phyloP scores from a whole-genome alignment of 2,797 vertebrate genomes.

The Pantherophis alleghaniensis region DNA sequence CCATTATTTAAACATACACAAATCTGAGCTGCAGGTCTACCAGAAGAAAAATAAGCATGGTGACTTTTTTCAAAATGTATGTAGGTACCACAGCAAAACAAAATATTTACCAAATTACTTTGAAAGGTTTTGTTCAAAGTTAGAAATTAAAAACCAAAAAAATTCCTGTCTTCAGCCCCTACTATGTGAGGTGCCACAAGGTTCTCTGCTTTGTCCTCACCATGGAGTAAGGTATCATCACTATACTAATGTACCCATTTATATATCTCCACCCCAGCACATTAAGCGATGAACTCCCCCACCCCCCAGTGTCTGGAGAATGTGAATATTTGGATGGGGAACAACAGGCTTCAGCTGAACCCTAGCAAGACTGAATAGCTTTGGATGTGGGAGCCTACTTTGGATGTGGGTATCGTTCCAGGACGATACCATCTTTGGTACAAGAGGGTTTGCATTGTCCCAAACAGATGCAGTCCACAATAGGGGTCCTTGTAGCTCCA shows the following conservation, averaged over 20 bases:
- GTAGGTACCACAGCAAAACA: background rate
- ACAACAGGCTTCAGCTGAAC: background rate
- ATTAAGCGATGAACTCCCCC: background rate
- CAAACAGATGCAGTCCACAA: background rate
- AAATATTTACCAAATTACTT: background rate
- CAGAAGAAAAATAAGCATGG: background rate
- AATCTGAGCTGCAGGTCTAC: background rate
- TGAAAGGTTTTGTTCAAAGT: background rate
- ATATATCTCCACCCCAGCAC: background rate
- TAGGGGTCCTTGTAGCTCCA: background rate
- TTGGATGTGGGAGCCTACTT: background rate
- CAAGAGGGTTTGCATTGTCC: background rate
- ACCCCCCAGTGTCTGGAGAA: background rate
- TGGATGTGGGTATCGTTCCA: background rate
- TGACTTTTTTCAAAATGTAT: background rate
- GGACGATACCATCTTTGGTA: background rate
- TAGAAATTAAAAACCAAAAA: background rate
- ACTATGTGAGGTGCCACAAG: background rate
- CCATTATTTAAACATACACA: background rate
- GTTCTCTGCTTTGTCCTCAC: background rate
- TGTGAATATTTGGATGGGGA: background rate
- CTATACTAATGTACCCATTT: background rate
- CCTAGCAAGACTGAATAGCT: background rate
- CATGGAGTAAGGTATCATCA: background rate
- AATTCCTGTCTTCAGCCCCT: background rate